Conservation (phyloP, 2,797 vertebrate genomes). For the Ara ararauna region DNA sequence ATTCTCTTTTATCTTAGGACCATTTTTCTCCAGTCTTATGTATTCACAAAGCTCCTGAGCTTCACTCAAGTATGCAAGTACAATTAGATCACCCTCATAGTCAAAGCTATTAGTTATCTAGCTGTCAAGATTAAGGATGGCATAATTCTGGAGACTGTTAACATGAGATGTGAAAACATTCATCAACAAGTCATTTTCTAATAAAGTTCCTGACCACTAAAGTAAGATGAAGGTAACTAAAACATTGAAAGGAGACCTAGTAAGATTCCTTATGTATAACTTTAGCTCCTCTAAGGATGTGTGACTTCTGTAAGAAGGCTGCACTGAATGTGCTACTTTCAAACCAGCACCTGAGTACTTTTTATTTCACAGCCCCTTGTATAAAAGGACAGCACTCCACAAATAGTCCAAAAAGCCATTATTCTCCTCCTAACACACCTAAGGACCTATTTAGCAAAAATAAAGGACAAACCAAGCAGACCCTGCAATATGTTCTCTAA, state of each 20-base stretch:
- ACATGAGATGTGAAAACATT: background rate
- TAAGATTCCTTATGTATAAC: background rate
- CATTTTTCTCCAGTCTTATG: background rate
- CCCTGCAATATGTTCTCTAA: background rate
- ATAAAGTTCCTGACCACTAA: background rate
- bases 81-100: background rate
- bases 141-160: background rate
- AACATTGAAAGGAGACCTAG: background rate
- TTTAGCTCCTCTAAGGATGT: background rate
- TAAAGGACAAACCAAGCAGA: background rate
- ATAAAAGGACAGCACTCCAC: background rate
- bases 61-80: background rate
- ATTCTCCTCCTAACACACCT: background rate
- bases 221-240: background rate
- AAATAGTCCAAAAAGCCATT: background rate
- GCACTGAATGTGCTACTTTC: background rate
- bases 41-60: background rate
- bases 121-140: background rate
- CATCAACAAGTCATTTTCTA: background rate
- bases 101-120: background rate
- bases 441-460: background rate
- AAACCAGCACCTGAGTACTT: background rate
- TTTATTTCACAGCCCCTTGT: background rate
- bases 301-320: background rate
- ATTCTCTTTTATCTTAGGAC: background rate